Base-by-base conservation (phyloP, 2,113 vertebrate genomes). In the Platysternon megacephalum region DNA sequence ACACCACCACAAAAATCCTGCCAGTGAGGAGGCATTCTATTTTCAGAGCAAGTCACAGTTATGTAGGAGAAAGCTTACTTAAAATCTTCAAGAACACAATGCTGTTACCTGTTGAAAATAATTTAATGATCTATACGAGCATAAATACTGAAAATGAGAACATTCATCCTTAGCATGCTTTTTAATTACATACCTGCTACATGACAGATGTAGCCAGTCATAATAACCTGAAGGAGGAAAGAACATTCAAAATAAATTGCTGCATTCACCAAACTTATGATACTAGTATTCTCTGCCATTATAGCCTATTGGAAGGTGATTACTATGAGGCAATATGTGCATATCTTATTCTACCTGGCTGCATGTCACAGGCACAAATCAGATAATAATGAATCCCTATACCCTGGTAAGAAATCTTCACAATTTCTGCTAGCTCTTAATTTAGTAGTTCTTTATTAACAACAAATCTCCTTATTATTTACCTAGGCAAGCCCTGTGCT, bases 221-320 rank as follows among this genome's bases (percentile, higher is more conserved):
- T 84, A 95, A 94, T 55, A 93, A 87, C 53, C 87, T 53, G 24
- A 93, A 92, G 84, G 56, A 74, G 72, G 88, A 83, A 92, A 29
- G 0, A 3, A 44, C 4, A 24, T 76, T 92, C 82, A 87, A 81
- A 53, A 82, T 46, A 82, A 97, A 46, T 49, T 2, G 53, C 32
- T 80, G 87, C 72, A 61, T 85, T 88, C 29, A 3, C 79, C 79
- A 94, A 87, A 94, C 78, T 95, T 39, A 91, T 0, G 2, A 86
- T 86, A 92, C 82, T 49, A 13, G 80, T 92, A 96, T 96, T 87
- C 82, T 92, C 87, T 24, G 1, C 87, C 4, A 3, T 97, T 94
- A 87, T 92, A 91, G 94, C 85, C 90, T 72, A 88, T 89, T 89
- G 92, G 68, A 90, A 94, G 84, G 93, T 89, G 84, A 81, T 79